Evolutionary conservation across 2,888 invertebrate genomes (phyloP).

Genomic region (Drosophila mercatorum): DNA sequence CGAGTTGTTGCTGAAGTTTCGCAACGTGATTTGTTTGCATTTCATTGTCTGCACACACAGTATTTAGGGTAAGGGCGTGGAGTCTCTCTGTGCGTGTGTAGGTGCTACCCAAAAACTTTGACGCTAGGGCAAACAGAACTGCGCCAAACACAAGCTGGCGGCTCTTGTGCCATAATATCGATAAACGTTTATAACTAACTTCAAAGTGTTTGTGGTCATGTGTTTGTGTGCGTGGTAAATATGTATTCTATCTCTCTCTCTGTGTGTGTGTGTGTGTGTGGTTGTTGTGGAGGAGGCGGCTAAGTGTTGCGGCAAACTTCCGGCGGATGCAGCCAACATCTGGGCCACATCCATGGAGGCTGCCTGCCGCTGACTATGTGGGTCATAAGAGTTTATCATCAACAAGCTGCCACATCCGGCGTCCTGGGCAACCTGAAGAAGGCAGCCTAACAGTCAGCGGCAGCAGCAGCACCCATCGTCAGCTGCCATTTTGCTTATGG

Average conservation of each 20-base stretch:
- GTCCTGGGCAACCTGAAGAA: slow-evolving; percentile 64
- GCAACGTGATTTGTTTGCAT: slow-evolving; percentile 61
- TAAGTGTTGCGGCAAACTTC: slow-evolving; percentile 73
- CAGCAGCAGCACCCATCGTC: slow-evolving; percentile 29
- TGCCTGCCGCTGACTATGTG: slow-evolving; percentile 51
- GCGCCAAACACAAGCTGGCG: slow-evolving; percentile 39
- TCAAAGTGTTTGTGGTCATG: slow-evolving; percentile 61
- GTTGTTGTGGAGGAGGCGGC: slow-evolving; percentile 8
- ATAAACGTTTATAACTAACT: slow-evolving; percentile 79
- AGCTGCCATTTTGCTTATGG: slow-evolving; percentile 57
- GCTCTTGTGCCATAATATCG: slow-evolving; percentile 64
- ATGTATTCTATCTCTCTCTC: slow-evolving; percentile 5
- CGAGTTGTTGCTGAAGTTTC: slow-evolving; percentile 59
- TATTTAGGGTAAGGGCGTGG: slow-evolving; percentile 16
- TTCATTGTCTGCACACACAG: slow-evolving; percentile 63
- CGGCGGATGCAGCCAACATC: slow-evolving; percentile 71
- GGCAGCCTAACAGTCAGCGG: slow-evolving; percentile 28
- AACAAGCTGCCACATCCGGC: slow-evolving; percentile 77
- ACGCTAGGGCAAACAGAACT: slow-evolving; percentile 13
- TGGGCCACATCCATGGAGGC: slow-evolving; percentile 46
- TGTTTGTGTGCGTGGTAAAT: slow-evolving; percentile 5
- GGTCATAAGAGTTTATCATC: slow-evolving; percentile 79
- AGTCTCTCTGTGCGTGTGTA: background rate
- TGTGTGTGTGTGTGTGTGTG: slow-evolving; percentile 4
- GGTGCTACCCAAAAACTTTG: slow-evolving; percentile 39